A percentile compares a stretch with the other conserved stretches of the same genome.
Evolutionary conservation across 64 coral and sea anemone genomes (phyloP).

Genomic region (Pachyseris speciosa): DNA sequence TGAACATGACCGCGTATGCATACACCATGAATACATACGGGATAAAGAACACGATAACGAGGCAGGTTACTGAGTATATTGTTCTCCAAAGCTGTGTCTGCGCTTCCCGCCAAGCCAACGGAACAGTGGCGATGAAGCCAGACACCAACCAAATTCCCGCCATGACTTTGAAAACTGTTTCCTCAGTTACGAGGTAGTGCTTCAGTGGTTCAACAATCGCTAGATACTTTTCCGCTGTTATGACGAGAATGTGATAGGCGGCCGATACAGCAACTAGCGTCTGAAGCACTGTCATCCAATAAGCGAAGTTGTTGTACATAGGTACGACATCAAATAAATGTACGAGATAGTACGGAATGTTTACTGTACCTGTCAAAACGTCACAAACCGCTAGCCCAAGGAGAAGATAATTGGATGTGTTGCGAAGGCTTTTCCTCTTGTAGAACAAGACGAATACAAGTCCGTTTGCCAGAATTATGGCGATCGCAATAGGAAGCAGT

Average conservation of each 20-base stretch:
- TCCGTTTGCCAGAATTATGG: conserved; percentile 58
- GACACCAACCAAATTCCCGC: conserved; percentile 24
- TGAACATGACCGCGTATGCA: conserved; percentile 40
- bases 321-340: background rate
- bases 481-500: conserved; percentile 45
- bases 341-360: conserved; percentile 40
- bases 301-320: background rate
- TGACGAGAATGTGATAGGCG: conserved; percentile 55
- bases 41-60: conserved; percentile 52
- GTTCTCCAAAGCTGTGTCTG: background rate
- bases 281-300: background rate
- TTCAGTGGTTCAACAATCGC: conserved; percentile 37
- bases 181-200: conserved; percentile 41
- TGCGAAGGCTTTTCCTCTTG: conserved; percentile 34
- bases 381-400: conserved; percentile 70
- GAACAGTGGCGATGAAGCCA: background rate
- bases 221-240: conserved; percentile 63
- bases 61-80: conserved; percentile 6
- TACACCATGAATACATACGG: conserved; percentile 64
- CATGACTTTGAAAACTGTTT: conserved; percentile 16
- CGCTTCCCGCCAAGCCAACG: background rate
- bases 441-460: conserved; percentile 67
- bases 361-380: conserved; percentile 67
- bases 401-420: conserved; percentile 56
- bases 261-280: conserved; percentile 7